These are phyloP conservation scores for Orius laevigatus DNA, from an alignment of 1,140 invertebrate genomes.

Conservation along the genomic window DNA sequence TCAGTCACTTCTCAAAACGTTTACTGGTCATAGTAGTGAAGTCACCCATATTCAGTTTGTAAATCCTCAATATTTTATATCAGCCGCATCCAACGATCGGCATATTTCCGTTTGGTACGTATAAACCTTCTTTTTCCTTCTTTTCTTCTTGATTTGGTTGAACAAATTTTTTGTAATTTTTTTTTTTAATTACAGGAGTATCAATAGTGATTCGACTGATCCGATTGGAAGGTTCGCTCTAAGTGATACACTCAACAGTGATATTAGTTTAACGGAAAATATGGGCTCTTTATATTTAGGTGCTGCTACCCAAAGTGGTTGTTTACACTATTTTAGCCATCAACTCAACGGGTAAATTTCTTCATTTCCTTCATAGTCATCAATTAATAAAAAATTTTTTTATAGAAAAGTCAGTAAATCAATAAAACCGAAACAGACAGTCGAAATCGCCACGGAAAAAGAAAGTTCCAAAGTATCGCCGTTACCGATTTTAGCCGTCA, in stretches of 20 bases:
- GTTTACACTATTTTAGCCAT: slow-evolving; percentile 58
- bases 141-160: too few species aligned
- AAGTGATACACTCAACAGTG: slow-evolving; percentile 4
- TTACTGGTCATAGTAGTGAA: slow-evolving; percentile 13
- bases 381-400: slow-evolving; percentile 2
- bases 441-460: slow-evolving; percentile 11
- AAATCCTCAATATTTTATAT: slow-evolving; percentile 10
- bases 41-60: slow-evolving; percentile 9
- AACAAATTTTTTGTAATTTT: too few species aligned
- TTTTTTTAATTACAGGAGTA: slow-evolving; percentile 13
- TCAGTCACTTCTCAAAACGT: slow-evolving; percentile 7
- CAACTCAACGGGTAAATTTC: slow-evolving; percentile 41
- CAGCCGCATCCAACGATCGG: slow-evolving; percentile 9
- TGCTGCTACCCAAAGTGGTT: slow-evolving; percentile 52
- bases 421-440: slow-evolving; percentile 6
- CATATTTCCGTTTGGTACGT: slow-evolving; percentile 14
- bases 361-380: background rate
- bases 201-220: slow-evolving; percentile 28
- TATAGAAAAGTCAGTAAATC: slow-evolving; percentile 8
- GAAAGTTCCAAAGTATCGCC: background rate
- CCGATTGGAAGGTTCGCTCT: slow-evolving; percentile 24
- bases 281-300: slow-evolving; percentile 28
- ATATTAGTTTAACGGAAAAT: slow-evolving; percentile 6
- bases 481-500: slow-evolving; percentile 4
- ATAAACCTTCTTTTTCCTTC: background rate